These are phyloP conservation scores for Cephalopholis sonnerati DNA, from an alignment of 2,113 vertebrate species.

Conservation along the genomic window DNA sequence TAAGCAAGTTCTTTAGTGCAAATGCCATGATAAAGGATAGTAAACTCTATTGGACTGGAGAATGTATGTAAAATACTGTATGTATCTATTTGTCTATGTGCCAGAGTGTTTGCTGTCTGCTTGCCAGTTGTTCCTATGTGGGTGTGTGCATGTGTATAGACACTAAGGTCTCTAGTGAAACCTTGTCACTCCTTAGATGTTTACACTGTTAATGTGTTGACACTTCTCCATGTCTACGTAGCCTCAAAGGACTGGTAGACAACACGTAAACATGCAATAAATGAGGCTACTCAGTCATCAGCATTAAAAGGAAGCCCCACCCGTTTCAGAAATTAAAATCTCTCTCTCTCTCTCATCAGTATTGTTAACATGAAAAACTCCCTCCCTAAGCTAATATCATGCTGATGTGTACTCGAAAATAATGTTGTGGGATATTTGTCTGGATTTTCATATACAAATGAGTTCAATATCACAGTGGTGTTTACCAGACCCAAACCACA, in stretches of 20 bases:
- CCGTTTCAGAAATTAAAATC: slow-evolving; percentile 8
- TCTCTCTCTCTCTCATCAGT: neutral
- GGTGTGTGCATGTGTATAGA: neutral
- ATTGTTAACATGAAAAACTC: slow-evolving; percentile 39
- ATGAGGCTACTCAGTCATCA: neutral
- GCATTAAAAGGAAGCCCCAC: neutral
- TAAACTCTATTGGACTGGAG: neutral
- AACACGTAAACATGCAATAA: slow-evolving; percentile 17
- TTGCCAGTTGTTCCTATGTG: neutral
- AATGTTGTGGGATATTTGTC: neutral
- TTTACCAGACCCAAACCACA: slow-evolving; percentile 31
- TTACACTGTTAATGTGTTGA: slow-evolving; percentile 41
- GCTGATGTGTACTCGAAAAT: neutral
- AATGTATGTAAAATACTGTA: neutral
- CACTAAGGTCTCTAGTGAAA: slow-evolving; percentile 15
- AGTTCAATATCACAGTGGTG: slow-evolving; percentile 3
- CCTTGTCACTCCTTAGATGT: slow-evolving; percentile 42
- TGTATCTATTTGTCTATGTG: neutral
- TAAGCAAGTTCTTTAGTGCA: neutral
- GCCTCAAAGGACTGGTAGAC: slow-evolving; percentile 24
- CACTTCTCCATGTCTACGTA: slow-evolving; percentile 15
- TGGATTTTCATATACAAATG: slow-evolving; percentile 28
- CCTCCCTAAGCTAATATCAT: slow-evolving; percentile 18
- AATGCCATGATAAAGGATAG: neutral
- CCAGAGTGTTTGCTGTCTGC: neutral